Base-by-base conservation (phyloP, 1,140 invertebrate species). In the Drosophila grimshawi region DNA sequence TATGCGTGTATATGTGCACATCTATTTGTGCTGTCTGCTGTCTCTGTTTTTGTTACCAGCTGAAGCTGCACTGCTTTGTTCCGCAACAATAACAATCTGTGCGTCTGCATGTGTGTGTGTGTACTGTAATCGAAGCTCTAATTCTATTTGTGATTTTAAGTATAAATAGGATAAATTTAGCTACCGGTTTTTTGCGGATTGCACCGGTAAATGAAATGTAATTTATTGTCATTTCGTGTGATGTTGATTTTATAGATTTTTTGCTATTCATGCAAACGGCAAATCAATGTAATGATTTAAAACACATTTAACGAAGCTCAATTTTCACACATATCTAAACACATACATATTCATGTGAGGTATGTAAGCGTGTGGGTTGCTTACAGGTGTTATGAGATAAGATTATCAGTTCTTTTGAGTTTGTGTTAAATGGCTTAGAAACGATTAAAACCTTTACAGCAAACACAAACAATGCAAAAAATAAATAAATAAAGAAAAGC, bases 121-220 rank as follows among this genome's bases (percentile, higher is more conserved):
- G 63, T 52, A 41, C 30, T 60, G 39, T 60, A 55, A 68, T 30
- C 63, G 39, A 32, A 53, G 61, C 53, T 46, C 43, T 67, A 49
- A 73, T 67, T 73, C 59, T 72, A 65, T 65, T 71, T 57, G 59
- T 45, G 46, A 52, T 46, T 52, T 19, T 52, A 49, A 10, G 64
- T 41, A 46, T 37, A 46, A 55, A 60, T 62, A 51, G 56, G 51
- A 74, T 61, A 56, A 49, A 6, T 56, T 68, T 56, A 68, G 11
- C 41, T 60, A 68, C 64, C 70, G 70, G 71, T 69, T 74, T 68
- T 11, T 27, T 51, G 8, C 41, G 37, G 49, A 29, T 67, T 46
- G 11, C 49, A 59, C 35, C 61, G 53, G 8, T 49, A 64, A 35
- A 43, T 39, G 6, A n/a, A 41, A 35, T 32, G 46, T 57, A 41